Conservation (phyloP, 92 coral and sea anemone genomes). For the Epizoanthus illoricatus region DNA sequence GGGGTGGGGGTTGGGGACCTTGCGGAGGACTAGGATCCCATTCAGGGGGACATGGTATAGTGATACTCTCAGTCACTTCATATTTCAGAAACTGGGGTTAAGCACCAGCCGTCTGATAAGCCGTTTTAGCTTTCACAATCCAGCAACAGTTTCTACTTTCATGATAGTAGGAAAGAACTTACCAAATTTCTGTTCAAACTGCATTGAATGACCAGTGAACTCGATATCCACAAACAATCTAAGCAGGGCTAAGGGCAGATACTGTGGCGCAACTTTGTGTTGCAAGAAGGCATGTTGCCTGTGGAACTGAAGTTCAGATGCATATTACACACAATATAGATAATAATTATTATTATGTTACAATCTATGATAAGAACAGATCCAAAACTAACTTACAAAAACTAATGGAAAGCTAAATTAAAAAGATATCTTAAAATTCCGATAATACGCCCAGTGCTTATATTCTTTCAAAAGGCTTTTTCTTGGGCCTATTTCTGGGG, state of each 20-base stretch:
- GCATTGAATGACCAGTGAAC: constrained; percentile 94
- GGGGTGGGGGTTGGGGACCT: neutral
- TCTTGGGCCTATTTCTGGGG: no score
- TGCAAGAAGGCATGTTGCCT: constrained; percentile 79
- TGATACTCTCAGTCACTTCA: no score
- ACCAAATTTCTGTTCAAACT: constrained; percentile 99
- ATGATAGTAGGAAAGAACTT: constrained; percentile 30
- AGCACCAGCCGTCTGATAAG: neutral
- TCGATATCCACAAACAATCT: constrained; percentile 90
- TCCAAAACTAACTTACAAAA: no score
- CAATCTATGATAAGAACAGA: no score
- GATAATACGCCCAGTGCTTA: no score
- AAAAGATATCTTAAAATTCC: no score
- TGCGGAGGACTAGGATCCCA: neutral
- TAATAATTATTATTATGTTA: no score
- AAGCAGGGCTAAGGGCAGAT: constrained; percentile 76
- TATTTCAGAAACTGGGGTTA: neutral
- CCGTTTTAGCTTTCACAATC: neutral
- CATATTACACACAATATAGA: no score
- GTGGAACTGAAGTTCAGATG: constrained; percentile 60
- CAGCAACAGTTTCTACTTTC: neutral
- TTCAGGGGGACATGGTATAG: neutral
- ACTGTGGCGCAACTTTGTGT: constrained; percentile 73
- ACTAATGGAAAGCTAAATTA: no score
- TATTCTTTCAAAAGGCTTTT: no score